Conservation (phyloP, 2,797 vertebrate species). For the Phoebastria nigripes region DNA sequence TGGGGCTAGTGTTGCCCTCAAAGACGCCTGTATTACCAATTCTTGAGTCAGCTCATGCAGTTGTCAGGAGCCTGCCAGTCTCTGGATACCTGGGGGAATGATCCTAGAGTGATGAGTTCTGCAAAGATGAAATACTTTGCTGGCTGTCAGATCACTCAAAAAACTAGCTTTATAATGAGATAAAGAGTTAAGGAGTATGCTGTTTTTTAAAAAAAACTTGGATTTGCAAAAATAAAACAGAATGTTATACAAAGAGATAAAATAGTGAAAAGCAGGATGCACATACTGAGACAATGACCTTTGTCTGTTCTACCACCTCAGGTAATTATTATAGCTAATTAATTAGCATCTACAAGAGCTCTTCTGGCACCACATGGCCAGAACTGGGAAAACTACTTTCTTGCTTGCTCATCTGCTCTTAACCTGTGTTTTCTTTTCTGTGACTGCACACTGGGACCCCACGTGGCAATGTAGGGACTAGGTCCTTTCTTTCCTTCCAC, state of each 20-base stretch:
- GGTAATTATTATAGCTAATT: neutral
- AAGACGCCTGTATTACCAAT: neutral
- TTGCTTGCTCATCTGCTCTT: neutral
- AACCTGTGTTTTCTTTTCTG: neutral
- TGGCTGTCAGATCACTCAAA: neutral
- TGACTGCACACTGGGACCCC: neutral
- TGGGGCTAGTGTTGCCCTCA: rapidly evolving
- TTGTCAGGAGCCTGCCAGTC: neutral
- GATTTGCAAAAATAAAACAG: neutral
- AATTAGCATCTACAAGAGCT: neutral
- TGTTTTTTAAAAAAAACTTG: neutral
- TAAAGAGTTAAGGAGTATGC: neutral
- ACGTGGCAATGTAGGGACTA: neutral
- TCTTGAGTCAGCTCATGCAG: neutral
- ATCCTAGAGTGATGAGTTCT: neutral
- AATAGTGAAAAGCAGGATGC: neutral
- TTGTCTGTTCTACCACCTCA: neutral
- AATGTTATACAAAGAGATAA: neutral
- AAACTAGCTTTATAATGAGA: neutral
- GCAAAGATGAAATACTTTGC: neutral
- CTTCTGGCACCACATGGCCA: neutral
- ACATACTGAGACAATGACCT: neutral
- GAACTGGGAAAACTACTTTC: neutral
- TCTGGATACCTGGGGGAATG: neutral
- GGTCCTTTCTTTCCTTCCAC: neutral